Evolutionary conservation across 2,113 vertebrate species (phyloP).

Genomic region (Picathartes gymnocephalus): DNA sequence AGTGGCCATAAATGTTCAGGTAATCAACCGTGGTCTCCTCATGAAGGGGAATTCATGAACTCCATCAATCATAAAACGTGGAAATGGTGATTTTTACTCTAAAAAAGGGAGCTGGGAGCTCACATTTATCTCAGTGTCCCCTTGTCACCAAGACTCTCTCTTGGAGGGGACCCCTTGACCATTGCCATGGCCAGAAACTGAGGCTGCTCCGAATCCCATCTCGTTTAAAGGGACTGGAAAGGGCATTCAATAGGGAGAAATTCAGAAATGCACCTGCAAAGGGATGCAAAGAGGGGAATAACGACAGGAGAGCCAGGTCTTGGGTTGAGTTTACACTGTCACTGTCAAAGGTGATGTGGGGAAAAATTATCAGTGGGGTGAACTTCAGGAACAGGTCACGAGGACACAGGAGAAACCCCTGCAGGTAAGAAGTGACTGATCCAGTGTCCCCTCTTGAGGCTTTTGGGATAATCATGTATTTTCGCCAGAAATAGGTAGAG

Average conservation of each 20-base stretch:
- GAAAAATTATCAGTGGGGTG: neutral
- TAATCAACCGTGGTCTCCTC: neutral
- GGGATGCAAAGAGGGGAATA: neutral
- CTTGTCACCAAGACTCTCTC: accelerated
- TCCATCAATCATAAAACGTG: neutral
- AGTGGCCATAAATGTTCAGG: neutral
- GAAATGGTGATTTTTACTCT: neutral
- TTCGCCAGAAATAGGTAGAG: neutral
- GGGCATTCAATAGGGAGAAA: neutral
- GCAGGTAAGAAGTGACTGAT: neutral
- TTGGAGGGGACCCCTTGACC: neutral
- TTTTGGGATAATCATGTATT: neutral
- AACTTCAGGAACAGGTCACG: neutral
- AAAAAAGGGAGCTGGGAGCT: neutral
- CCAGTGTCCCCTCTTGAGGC: neutral
- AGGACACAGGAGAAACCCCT: neutral
- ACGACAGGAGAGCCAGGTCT: neutral
- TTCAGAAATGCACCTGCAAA: neutral
- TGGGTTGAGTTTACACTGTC: neutral
- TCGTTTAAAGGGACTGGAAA: neutral
- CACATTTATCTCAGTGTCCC: neutral
- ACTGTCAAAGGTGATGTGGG: neutral
- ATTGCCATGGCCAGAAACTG: neutral
- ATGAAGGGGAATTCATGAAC: neutral
- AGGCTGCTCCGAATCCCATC: neutral